Evolutionary conservation across 2,113 vertebrate genomes (phyloP).

Genomic region (Morphnarchus princeps): DNA sequence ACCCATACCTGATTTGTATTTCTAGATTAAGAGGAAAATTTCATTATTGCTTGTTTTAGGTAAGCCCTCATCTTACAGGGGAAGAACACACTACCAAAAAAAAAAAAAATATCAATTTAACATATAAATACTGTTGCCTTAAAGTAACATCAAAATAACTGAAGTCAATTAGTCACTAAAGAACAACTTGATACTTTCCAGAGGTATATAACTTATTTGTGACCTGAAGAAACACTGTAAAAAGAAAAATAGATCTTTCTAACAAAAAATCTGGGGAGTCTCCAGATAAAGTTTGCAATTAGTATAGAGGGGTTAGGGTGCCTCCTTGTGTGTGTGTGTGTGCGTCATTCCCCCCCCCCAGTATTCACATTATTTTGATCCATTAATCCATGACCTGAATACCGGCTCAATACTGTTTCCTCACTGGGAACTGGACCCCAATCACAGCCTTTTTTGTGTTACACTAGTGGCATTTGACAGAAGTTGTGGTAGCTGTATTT

Average conservation of each 20-base stretch:
- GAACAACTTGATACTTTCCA: not conserved
- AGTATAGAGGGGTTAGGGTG: not conserved
- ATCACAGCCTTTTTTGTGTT: not conserved
- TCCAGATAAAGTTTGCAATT: not conserved
- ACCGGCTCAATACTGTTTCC: too few species aligned
- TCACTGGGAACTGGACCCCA: not conserved
- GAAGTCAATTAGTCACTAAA: not conserved
- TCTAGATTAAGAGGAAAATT: not conserved
- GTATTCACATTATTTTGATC: not conserved
- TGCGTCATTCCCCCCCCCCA: too few species aligned
- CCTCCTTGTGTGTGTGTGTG: too few species aligned
- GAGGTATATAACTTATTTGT: not conserved
- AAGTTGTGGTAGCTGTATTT: not conserved
- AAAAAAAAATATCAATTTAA: not conserved
- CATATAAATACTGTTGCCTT: not conserved
- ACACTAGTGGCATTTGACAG: too few species aligned
- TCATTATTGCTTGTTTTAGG: not conserved
- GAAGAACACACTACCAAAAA: not conserved
- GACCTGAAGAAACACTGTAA: not conserved
- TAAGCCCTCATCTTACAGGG: not conserved
- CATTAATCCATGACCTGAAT: not conserved
- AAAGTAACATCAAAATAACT: not conserved
- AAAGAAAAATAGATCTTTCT: not conserved
- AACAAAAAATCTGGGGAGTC: not conserved
- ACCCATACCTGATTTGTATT: not conserved